Evolutionary conservation across 2,888 invertebrate species (phyloP), one percentile per base, ranked within the genome.

Genomic region (Gymnocheta viridis): DNA sequence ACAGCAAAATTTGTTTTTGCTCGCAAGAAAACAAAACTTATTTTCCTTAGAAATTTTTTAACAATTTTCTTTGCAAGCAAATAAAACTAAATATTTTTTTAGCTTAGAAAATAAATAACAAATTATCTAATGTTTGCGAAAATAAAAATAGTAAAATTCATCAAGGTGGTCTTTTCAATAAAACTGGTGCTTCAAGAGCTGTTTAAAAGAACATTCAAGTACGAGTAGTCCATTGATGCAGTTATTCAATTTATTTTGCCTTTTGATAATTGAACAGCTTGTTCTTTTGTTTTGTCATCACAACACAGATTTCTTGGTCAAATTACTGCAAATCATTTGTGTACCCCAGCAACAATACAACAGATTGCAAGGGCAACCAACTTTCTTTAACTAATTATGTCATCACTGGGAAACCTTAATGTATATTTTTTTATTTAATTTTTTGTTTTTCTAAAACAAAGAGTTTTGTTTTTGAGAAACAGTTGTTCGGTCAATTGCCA

Each of bases 261-360:
- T 44, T 9, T 6, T 12, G 44, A 82, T 69, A 82, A 82, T 69
- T 35, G 74, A 82, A 76, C 81, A 76, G 81, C 72, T 56, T 69
- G 81, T 14, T 10, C 3, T 24, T 44, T 69, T 76, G 44, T 76
- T 62, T 76, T 22, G 12, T 9, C 32, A 60, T 74, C 51, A 67
- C 27, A 74, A 81, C 67, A 67, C 7, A 44, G 67, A 74, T 81
- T 67, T 69, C 69, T 76, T 82, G 81, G 81, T 76, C 81, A 82
- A 82, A 76, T 81, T 82, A 51, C 51, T 44, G 67, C 51, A 62
- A 69, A 67, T 51, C 58, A 77, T 67, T 60, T 73, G 66, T 17
- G 19, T 5, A 10, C 29, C n/a, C n/a, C n/a, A n/a, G 47, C 35
- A 56, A 51, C 35, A 64, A 32, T 10, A 49, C 35, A 58, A 14